Evolutionary conservation across 2,113 vertebrate species (phyloP), one percentile per base, ranked within the genome.

Genomic region (Clupea harengus): DNA sequence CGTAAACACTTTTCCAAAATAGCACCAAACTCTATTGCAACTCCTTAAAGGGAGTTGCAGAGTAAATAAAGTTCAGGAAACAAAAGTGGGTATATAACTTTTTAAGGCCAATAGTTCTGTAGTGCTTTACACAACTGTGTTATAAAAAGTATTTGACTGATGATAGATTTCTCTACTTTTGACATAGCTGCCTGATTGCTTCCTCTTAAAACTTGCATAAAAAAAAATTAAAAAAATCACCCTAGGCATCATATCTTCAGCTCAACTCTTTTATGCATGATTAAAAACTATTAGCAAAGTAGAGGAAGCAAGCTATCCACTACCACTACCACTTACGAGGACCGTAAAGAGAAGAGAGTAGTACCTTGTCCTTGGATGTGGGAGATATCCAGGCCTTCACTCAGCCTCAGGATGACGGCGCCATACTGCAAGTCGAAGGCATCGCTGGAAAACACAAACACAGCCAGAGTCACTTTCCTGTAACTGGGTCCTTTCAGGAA

Each of bases 291-390:
- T 52, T 11, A 28, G 22, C 10, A 67, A 72, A 13, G 7, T 28
- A 25, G 25, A 72, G 9, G 64, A 32, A 72, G 1, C n/a, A 2
- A 32, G 64, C 1, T 32, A 54, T 72, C 0, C 10, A 15, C 64
- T 28, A 25, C 1, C 64, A n/a, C n/a, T 10, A 72, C 52, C 4
- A 54, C 3, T 4, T 18, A 18, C 17, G 9, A 72, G 13, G 64
- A 28, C 64, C 13, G 10, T 25, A 72, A 9, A 13, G 64, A 72
- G 64, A 28, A 11, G 25, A 39, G 39, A 39, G 39, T 1, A 28
- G 39, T 95, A 99, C 98, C 98, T 98, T 99, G 98, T 84, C 96
- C 97, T 92, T 99, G 97, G 92, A 99, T 98, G 85, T 99, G 98
- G 87, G 98, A 99, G 89, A 99, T 95, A 83, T 99, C 98, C 82